phyloP scores from a whole-genome alignment of 1,140 invertebrate species.

The Philaenus spumarius region DNA sequence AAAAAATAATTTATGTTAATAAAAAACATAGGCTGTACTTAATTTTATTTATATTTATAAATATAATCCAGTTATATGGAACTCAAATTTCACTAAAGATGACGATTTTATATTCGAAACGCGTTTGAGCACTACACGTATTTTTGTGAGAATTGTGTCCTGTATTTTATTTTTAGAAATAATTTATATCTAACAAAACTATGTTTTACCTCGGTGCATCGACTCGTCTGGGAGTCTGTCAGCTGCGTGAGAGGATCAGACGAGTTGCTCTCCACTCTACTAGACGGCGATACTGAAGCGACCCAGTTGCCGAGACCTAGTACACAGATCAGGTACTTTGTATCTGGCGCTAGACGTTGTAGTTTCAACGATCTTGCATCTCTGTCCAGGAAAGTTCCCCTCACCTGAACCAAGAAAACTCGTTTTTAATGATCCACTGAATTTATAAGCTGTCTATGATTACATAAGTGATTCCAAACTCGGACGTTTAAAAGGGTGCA shows the following conservation, averaged over 20 bases:
- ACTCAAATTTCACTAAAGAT: too few species aligned
- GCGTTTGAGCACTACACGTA: too few species aligned
- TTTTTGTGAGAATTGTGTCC: too few species aligned
- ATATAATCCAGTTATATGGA: too few species aligned
- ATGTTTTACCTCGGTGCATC: conserved; percentile 55
- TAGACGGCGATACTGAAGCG: conserved; percentile 17
- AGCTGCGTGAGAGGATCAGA: conserved; percentile 44
- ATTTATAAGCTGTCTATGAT: not conserved
- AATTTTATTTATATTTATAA: too few species aligned
- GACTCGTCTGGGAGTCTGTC: conserved; percentile 63
- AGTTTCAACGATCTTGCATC: conserved; percentile 63
- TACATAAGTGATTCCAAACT: too few species aligned
- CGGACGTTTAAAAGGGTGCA: too few species aligned
- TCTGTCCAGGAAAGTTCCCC: conserved; percentile 59
- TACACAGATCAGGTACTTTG: conserved; percentile 77
- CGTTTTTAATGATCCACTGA: too few species aligned
- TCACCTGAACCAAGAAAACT: conserved; percentile 50
- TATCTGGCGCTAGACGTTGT: conserved; percentile 62
- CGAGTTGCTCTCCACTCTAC: conserved; percentile 15
- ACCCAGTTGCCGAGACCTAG: conserved; percentile 70
- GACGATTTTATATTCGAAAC: too few species aligned
- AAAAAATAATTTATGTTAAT: too few species aligned
- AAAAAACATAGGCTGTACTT: too few species aligned
- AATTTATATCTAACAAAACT: not conserved
- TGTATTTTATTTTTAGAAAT: too few species aligned